These are phyloP conservation scores for Daubentonia madagascariensis DNA, from an alignment of 2,113 vertebrate species.

Conservation along the genomic window DNA sequence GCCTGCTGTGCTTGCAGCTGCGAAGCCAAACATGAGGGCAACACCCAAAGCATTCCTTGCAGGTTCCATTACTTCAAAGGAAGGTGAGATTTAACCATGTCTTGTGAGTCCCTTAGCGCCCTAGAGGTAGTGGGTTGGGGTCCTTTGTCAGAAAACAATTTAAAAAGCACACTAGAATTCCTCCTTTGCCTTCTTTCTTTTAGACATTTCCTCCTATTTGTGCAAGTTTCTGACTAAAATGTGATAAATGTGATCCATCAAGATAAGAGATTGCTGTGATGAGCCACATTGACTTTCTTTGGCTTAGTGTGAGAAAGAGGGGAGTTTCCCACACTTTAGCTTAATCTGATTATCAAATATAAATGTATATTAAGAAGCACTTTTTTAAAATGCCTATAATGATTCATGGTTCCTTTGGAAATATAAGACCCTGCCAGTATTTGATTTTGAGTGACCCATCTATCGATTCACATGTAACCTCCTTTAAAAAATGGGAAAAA, in stretches of 20 bases:
- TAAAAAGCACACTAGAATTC: not conserved
- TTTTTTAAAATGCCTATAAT: not conserved
- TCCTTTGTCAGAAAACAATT: not conserved
- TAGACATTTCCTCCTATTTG: not conserved
- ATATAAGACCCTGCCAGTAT: not conserved
- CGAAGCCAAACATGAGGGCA: not conserved
- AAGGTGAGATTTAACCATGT: not conserved
- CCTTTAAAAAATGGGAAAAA: not conserved
- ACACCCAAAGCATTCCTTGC: too few species aligned
- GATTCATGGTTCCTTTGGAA: not conserved
- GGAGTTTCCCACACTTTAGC: not conserved
- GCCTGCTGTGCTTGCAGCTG: not conserved
- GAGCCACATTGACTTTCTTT: not conserved
- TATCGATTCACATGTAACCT: not conserved
- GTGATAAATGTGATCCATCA: not conserved
- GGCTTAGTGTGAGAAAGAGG: not conserved
- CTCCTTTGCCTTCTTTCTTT: not conserved
- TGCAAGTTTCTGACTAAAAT: not conserved
- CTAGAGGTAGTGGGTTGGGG: not conserved
- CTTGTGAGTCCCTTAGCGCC: not conserved
- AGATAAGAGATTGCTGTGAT: not conserved
- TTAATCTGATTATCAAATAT: not conserved
- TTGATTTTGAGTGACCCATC: not conserved
- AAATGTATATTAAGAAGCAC: not conserved
- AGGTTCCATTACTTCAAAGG: too few species aligned